Evolutionary conservation across 2,888 invertebrate genomes (phyloP).

Genomic region (Ormyrus nitidulus): DNA sequence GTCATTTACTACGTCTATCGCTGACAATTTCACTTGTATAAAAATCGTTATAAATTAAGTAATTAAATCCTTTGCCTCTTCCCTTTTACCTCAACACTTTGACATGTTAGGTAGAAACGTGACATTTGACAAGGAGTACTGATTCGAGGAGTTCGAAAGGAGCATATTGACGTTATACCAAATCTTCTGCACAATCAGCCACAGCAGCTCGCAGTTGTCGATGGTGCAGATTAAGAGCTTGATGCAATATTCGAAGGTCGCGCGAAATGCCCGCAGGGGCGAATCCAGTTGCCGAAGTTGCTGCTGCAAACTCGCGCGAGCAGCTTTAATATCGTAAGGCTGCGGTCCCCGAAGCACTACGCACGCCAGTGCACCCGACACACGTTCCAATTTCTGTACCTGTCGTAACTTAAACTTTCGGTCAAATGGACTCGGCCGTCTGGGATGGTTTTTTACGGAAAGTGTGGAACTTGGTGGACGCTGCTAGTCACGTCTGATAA

Average conservation of each 20-base stretch:
- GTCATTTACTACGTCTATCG: too few species aligned
- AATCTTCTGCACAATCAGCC: constrained; percentile 29
- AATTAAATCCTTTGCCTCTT: constrained; percentile 16
- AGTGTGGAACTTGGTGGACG: too few species aligned
- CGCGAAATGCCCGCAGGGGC: constrained; percentile 11
- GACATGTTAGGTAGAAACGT: constrained; percentile 10
- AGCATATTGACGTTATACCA: constrained; percentile 7
- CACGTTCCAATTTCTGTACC: constrained; percentile 35
- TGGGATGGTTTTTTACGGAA: background rate
- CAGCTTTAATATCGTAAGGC: constrained; percentile 17
- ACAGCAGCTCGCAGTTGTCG: constrained; percentile 27
- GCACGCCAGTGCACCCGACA: constrained; percentile 14
- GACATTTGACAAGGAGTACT: background rate
- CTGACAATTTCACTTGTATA: too few species aligned
- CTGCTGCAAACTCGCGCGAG: constrained; percentile 28
- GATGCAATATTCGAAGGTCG: constrained; percentile 29
- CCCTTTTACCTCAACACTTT: constrained; percentile 12
- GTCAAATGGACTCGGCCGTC: constrained; percentile 1
- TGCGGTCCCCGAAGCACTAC: constrained; percentile 26
- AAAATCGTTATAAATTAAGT: too few species aligned
- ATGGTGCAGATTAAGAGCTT: constrained; percentile 42
- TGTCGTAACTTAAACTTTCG: constrained; percentile 26
- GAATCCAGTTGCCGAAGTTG: constrained; percentile 34
- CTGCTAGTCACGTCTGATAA: too few species aligned
- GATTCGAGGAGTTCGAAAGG: background rate